Evolutionary conservation across 2,888 invertebrate species (phyloP), one percentile per base, ranked within the genome.

Genomic region (Leucophenga maculata): DNA sequence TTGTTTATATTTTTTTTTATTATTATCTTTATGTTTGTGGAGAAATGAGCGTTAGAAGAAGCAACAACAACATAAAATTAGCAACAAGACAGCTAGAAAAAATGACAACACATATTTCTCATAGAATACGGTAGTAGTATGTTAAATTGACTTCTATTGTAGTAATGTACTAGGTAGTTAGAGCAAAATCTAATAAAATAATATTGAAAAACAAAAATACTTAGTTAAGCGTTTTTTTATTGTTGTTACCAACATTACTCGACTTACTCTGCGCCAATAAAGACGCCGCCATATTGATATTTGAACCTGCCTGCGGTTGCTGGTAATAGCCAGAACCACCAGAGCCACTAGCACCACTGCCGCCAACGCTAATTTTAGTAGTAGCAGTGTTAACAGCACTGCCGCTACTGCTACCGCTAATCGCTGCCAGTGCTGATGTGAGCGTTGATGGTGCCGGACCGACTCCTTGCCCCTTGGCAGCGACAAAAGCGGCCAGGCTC

Each of bases 201-300:
- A 48, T 48, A 16, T 3, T 4, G 6, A 52, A 20, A 16, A n/a
- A 52, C 3, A 18, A 39, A 32, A 39, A 39, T 14, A 54, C 16
- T 60, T 39, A 60, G 32, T 13, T 60, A 60, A 39, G 59, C 31
- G 31, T 60, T 31, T 31, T 60, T 64, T 74, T 83, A 79, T 79
- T 78, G 80, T 80, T 86, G 86, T 86, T 85, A 86, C 85, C 86
- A 87, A 88, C 86, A 86, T 86, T 86, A 87, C 81, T 85, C 79
- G 86, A 93, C 94, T 94, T 93, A 95, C 94, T 94, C 91, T 94
- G 94, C 89, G 94, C 94, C 89, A 95, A 91, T 88, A 95, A 92
- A 86, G 94, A 93, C 88, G 94, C 93, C 85, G 94, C 93, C 91
- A 88, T 88, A 78, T 85, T 86, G 67, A 85, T 87, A 84, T 85